Base-by-base conservation (phyloP, 2,888 invertebrate genomes). In the Epicampocera succincta region DNA sequence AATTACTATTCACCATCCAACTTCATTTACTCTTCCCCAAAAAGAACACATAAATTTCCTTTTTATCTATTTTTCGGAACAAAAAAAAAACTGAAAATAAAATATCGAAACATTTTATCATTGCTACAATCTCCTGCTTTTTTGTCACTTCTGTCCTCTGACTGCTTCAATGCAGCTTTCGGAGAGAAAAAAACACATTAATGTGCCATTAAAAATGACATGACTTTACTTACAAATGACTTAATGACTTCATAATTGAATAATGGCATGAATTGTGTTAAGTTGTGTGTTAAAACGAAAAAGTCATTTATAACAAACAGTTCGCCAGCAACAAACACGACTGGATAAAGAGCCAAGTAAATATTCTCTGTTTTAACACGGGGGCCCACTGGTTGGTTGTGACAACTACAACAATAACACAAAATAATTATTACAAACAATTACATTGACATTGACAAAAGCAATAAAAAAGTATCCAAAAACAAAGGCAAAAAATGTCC, bases 221-320 rank as follows among this genome's bases (percentile, higher is more conserved):
- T 80, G 78, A 77, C 74, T 80, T 80, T 63, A 82, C 84, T 85
- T 84, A 84, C 83, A 84, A 85, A 84, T 84, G 85, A 81, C 85
- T 85, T 85, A 85, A 85, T 85, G 85, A 84, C 85, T 84, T 85
- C 84, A 84, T 85, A 85, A 85, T 85, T 85, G 85, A 85, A 85
- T 84, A 85, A 85, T 85, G 80, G 83, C 83, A 84, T 84, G 83
- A 82, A 74, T 71, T 73, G 74, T 77, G 69, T 65, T 48, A 13
- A 29, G 65, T 33, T 73, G 73, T 73, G 38, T 46, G 73, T 65
- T 73, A 48, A 56, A 65, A 81, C 73, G 72, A 73, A 81, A 76
- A 46, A 81, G 56, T 81, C 81, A 81, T 81, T 81, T 81, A 81
- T 81, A 81, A 81, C 72, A 68, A 81, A 81, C 72, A 68, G 63